Evolutionary conservation across 1,140 invertebrate species (phyloP).

Genomic region (Trichonephila inaurata): DNA sequence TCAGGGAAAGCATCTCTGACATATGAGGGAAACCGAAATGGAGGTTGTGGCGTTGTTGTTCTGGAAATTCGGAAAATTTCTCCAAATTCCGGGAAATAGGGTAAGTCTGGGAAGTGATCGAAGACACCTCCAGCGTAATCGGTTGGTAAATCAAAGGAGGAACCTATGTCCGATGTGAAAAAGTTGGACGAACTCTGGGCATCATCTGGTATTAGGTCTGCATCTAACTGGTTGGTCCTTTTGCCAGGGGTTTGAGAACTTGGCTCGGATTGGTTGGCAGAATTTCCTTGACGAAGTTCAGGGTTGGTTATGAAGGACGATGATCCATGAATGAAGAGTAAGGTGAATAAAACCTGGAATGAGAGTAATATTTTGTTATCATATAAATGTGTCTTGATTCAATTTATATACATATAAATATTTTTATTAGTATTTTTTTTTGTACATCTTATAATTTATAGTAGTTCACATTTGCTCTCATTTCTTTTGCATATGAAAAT

Average conservation of each 20-base stretch:
- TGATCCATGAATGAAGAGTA: not conserved
- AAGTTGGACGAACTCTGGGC: not conserved
- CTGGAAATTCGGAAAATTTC: conserved; percentile 71
- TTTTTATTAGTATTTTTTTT: no score
- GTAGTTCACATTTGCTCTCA: no score
- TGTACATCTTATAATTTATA: no score
- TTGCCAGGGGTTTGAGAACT: not conserved
- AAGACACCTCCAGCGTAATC: conserved; percentile 15
- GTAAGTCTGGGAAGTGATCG: conserved; percentile 55
- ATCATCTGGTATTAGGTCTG: conserved; percentile 1
- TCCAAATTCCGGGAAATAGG: conserved; percentile 71
- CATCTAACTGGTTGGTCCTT: not conserved
- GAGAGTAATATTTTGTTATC: not conserved
- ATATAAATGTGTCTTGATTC: not conserved
- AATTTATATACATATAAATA: no score
- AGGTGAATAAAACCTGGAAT: not conserved
- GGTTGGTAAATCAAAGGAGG: conserved; percentile 88
- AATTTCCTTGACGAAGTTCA: not conserved
- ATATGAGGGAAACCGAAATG: conserved; percentile 63
- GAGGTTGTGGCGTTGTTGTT: conserved; percentile 65
- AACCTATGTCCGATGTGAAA: conserved; percentile 87
- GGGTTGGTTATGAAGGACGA: not conserved
- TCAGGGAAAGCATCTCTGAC: conserved; percentile 62
- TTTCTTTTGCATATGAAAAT: no score
- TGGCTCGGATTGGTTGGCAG: not conserved